A percentile compares a stretch with the other conserved stretches of the same genome.
Evolutionary conservation across 2,113 vertebrate species (phyloP).

Genomic region (Bufo bufo): DNA sequence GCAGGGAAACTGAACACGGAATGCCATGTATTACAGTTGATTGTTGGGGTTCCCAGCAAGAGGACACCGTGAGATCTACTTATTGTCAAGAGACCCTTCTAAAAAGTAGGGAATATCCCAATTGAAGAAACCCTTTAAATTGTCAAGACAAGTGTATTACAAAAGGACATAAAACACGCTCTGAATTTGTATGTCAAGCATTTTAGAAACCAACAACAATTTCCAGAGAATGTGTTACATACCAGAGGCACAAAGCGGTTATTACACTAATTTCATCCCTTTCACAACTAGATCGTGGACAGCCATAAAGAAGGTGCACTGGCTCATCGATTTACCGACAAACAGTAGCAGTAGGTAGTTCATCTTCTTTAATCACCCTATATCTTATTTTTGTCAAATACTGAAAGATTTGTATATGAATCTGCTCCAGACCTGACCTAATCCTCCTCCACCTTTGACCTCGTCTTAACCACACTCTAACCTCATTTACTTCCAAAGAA

Average conservation of each 20-base stretch:
- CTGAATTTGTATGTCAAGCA: too few relatives aligned
- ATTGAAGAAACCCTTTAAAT: too few relatives aligned
- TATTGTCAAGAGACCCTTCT: too few relatives aligned
- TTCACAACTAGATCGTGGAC: neutral
- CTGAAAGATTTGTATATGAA: neutral
- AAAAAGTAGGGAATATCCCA: too few relatives aligned
- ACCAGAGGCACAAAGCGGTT: neutral
- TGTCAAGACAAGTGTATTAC: too few relatives aligned
- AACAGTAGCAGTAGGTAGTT: neutral
- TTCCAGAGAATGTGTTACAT: neutral
- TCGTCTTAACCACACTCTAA: conserved; percentile 8
- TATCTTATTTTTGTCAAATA: conserved; percentile 1
- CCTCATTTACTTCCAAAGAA: conserved; percentile 22
- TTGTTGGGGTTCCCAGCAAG: neutral
- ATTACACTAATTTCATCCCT: neutral
- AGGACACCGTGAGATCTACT: too few relatives aligned
- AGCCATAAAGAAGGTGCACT: neutral
- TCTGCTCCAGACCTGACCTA: neutral
- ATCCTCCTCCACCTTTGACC: conserved; percentile 20
- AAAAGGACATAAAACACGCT: too few relatives aligned
- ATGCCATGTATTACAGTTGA: neutral
- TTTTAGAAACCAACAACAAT: neutral
- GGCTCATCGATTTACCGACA: neutral
- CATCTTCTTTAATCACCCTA: neutral
- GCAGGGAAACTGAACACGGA: too few relatives aligned